These are phyloP conservation scores for Oreohelix idahoensis DNA, from an alignment of 1,140 invertebrate species.

Conservation along the genomic window DNA sequence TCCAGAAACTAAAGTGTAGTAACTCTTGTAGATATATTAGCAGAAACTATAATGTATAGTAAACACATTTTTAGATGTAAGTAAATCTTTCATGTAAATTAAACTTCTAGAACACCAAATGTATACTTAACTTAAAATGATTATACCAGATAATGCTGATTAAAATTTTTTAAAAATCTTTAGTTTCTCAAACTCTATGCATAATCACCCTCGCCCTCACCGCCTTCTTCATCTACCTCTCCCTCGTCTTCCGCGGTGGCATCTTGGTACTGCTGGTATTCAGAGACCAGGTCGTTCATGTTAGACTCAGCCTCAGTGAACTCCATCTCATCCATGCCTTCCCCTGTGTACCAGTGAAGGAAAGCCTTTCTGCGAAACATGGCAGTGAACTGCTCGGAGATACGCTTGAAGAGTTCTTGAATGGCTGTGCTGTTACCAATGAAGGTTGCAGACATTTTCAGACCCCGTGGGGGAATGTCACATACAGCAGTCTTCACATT, in stretches of 20 bases:
- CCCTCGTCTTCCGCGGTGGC: conserved; percentile 88
- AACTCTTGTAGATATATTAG: too few species aligned
- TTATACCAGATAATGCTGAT: too few species aligned
- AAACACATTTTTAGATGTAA: too few species aligned
- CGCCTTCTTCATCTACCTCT: conserved; percentile 81
- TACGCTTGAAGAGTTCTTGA: conserved; percentile 80
- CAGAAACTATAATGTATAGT: too few species aligned
- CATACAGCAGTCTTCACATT: conserved; percentile 79
- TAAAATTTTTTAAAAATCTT: not conserved
- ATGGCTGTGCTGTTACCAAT: conserved; percentile 30
- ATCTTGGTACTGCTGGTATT: conserved; percentile 87
- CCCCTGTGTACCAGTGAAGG: conserved; percentile 29
- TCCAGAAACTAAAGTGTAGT: too few species aligned
- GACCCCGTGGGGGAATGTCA: conserved; percentile 85
- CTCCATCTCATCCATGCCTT: conserved; percentile 32
- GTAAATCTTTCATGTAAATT: too few species aligned
- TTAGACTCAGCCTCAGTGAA: conserved; percentile 30
- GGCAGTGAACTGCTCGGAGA: conserved; percentile 78
- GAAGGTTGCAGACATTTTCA: conserved; percentile 90
- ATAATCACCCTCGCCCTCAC: conserved; percentile 6
- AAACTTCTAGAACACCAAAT: too few species aligned
- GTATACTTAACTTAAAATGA: too few species aligned
- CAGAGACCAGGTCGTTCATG: conserved; percentile 62
- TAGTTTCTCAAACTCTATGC: not conserved
- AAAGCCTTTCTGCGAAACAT: conserved; percentile 81